Evolutionary conservation across 2,797 vertebrate species (phyloP).

Genomic region (Scolopax bukidnonensis): DNA sequence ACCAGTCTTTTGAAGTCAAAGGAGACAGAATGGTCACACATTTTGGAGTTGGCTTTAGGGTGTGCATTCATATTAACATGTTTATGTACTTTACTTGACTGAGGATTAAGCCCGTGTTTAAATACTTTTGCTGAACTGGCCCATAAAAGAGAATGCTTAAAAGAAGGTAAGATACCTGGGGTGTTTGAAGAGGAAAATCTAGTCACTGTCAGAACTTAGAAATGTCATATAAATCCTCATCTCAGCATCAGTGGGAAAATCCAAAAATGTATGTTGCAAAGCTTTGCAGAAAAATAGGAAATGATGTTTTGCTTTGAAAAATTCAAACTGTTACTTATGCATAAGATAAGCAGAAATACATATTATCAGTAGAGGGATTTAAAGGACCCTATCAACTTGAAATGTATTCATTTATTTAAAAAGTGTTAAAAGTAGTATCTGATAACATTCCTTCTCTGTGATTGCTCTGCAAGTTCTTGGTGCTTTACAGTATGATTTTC

Average conservation of each 20-base stretch:
- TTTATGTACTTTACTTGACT: neutral
- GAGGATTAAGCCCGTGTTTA: slow-evolving; percentile 18
- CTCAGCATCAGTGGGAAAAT: slow-evolving; percentile 13
- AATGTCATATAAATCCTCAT: slow-evolving; percentile 35
- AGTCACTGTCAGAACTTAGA: slow-evolving; percentile 18
- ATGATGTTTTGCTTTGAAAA: slow-evolving; percentile 42
- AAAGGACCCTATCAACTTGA: neutral
- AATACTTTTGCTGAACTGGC: slow-evolving; percentile 8
- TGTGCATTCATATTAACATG: neutral
- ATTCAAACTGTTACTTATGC: neutral
- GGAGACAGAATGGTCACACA: neutral
- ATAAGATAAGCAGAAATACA: slow-evolving; percentile 29
- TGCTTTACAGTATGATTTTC: neutral
- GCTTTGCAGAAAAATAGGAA: slow-evolving; percentile 32
- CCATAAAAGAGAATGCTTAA: neutral
- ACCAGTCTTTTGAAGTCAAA: slow-evolving; percentile 6
- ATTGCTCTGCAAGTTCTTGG: neutral
- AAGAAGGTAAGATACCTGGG: neutral
- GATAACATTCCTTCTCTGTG: neutral
- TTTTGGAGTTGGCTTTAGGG: neutral
- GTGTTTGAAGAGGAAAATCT: slow-evolving; percentile 32
- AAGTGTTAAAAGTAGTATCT: neutral
- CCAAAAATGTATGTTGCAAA: neutral
- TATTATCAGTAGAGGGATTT: slow-evolving; percentile 21
- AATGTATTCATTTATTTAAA: neutral